Evolutionary conservation across 1,140 invertebrate genomes (phyloP).

Genomic region (Cyrtorhinus lividipennis): DNA sequence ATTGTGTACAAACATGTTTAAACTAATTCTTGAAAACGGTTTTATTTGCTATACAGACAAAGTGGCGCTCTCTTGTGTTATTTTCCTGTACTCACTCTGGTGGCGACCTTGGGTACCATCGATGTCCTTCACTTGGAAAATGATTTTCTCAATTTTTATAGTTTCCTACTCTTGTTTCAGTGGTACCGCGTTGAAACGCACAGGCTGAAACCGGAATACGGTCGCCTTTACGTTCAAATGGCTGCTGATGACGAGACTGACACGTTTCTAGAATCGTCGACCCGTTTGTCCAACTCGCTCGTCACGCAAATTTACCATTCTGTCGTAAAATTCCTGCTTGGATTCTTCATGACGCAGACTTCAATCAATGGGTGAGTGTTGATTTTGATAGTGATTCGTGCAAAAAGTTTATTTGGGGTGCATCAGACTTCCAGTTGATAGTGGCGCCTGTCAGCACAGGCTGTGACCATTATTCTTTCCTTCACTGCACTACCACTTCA

Average conservation of each 20-base stretch:
- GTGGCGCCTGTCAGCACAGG: background rate
- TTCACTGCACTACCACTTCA: too few relatives aligned
- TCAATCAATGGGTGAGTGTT: conserved; percentile 65
- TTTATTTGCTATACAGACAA: too few relatives aligned
- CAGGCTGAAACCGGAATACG: conserved; percentile 32
- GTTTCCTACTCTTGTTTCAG: too few relatives aligned
- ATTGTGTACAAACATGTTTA: too few relatives aligned
- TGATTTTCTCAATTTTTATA: too few relatives aligned
- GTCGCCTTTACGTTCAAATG: conserved; percentile 44
- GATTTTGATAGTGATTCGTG: too few relatives aligned
- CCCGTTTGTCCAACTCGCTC: conserved; percentile 56
- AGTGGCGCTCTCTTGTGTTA: too few relatives aligned
- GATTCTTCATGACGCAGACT: conserved; percentile 63
- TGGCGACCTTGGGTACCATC: too few relatives aligned
- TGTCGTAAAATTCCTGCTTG: conserved; percentile 48
- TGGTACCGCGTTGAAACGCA: conserved; percentile 47
- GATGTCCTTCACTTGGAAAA: too few relatives aligned
- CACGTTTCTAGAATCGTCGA: conserved; percentile 50
- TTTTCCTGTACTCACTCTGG: too few relatives aligned
- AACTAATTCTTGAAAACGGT: too few relatives aligned
- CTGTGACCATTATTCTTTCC: too few relatives aligned
- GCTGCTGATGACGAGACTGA: conserved; percentile 52
- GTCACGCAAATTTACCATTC: conserved; percentile 63
- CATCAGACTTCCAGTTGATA: background rate
- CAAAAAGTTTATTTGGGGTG: background rate